Evolutionary conservation across 2,797 vertebrate genomes (phyloP).

Genomic region (Alcedo quadribrachys): DNA sequence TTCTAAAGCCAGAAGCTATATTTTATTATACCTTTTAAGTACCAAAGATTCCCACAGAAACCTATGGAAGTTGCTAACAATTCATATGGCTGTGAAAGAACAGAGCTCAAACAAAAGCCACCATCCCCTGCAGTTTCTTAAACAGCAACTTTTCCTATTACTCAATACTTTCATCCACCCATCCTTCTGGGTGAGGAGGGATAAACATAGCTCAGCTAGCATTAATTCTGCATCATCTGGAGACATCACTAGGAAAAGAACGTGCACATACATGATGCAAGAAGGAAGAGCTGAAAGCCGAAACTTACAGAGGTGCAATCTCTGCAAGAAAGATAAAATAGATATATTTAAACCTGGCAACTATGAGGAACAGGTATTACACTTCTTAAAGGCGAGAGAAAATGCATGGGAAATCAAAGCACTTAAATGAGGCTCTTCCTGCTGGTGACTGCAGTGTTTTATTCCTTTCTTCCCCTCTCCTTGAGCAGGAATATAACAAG

Average conservation of each 20-base stretch:
- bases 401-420: background rate
- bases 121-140: background rate
- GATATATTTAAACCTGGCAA: background rate
- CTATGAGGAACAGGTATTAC: background rate
- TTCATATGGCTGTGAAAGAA: constrained; percentile 11
- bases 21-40: background rate
- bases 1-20: background rate
- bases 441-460: background rate
- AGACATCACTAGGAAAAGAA: constrained; percentile 7
- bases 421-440: background rate
- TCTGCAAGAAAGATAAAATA: background rate
- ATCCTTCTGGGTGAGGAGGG: constrained; percentile 42
- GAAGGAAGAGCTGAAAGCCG: background rate
- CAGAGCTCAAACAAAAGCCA: constrained; percentile 30
- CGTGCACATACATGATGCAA: background rate
- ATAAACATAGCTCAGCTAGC: constrained; percentile 37
- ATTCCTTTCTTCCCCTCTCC: background rate
- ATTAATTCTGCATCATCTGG: constrained; percentile 37
- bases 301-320: background rate
- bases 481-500: background rate
- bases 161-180: constrained; percentile 52
- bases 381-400: background rate
- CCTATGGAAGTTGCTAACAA: background rate
- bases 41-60: constrained; percentile 1
- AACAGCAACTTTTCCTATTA: constrained; percentile 35